Evolutionary conservation across 1,140 invertebrate species (phyloP).

Genomic region (Drosophila jambulina): DNA sequence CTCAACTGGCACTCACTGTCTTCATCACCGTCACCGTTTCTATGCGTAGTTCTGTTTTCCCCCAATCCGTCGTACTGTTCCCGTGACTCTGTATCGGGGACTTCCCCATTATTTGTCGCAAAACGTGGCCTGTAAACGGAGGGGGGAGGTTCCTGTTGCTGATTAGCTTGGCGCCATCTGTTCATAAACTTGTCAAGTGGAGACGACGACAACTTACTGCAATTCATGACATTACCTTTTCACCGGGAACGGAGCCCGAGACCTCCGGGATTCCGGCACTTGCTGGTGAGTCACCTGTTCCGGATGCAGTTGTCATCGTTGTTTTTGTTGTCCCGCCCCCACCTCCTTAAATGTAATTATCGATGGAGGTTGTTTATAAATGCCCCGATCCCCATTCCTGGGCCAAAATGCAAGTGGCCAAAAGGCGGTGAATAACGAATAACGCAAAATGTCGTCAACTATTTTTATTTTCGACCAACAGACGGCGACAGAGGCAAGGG

Average conservation of each 20-base stretch:
- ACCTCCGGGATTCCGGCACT: neutral
- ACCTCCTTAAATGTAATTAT: constrained; percentile 19
- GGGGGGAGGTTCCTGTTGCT: neutral
- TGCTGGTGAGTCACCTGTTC: constrained; percentile 31
- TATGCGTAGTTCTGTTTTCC: constrained; percentile 1
- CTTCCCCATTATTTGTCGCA: constrained; percentile 19
- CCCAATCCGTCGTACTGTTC: neutral
- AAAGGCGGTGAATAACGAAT: constrained; percentile 6
- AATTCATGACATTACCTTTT: constrained; percentile 13
- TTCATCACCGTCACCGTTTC: neutral
- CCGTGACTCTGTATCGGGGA: constrained; percentile 15
- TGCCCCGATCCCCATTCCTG: constrained; percentile 12
- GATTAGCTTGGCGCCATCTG: constrained; percentile 55
- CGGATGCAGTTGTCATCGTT: constrained; percentile 5
- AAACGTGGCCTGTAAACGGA: neutral
- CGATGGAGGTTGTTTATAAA: constrained; percentile 21
- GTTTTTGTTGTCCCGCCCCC: neutral
- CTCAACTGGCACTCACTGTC: constrained; percentile 28
- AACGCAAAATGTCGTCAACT: constrained; percentile 57
- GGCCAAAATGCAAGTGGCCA: constrained; percentile 34
- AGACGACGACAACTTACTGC: constrained; percentile 12
- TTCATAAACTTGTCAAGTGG: constrained; percentile 60
- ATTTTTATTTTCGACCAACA: constrained; percentile 47
- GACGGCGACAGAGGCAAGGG: constrained; percentile 10
- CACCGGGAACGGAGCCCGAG: neutral